A percentile compares a stretch with the other conserved stretches of the same genome.
Evolutionary conservation across 1,140 invertebrate genomes (phyloP).

Genomic region (Meloidogyne hapla): DNA sequence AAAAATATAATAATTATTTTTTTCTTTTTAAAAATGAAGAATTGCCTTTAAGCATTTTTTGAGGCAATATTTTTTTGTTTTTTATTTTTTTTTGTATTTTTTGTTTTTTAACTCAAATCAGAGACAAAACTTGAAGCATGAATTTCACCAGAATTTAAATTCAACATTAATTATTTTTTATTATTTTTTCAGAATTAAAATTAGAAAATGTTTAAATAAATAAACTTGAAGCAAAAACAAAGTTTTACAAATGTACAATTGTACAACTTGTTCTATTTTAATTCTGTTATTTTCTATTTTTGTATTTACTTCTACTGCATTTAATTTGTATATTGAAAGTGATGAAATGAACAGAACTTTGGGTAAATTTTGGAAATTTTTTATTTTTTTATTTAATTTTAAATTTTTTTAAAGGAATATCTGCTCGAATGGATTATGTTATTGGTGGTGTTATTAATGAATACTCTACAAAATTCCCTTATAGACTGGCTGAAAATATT

Average conservation of each 20-base stretch:
- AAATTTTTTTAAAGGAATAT: slow-evolving; percentile 43
- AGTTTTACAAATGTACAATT: background rate
- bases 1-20: too few species aligned
- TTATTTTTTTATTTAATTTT: background rate
- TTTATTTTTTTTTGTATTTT: too few species aligned
- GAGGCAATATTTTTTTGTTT: too few species aligned
- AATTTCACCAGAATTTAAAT: too few species aligned
- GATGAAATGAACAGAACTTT: slow-evolving; percentile 61
- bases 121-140: too few species aligned
- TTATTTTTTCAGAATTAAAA: too few species aligned
- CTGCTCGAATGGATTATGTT: slow-evolving; percentile 59
- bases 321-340: slow-evolving; percentile 59
- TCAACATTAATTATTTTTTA: too few species aligned
- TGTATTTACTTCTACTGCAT: background rate
- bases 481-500: slow-evolving; percentile 58
- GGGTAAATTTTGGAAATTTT: slow-evolving; percentile 38
- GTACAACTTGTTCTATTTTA: background rate
- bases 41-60: too few species aligned
- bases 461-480: slow-evolving; percentile 61
- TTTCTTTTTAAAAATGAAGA: too few species aligned
- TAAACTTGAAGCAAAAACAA: background rate
- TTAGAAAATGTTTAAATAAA: background rate
- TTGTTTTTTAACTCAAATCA: too few species aligned
- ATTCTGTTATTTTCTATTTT: background rate
- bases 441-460: slow-evolving; percentile 53